Base-by-base conservation (phyloP, 1,140 invertebrate genomes). In the Dendrolimus kikuchii region DNA sequence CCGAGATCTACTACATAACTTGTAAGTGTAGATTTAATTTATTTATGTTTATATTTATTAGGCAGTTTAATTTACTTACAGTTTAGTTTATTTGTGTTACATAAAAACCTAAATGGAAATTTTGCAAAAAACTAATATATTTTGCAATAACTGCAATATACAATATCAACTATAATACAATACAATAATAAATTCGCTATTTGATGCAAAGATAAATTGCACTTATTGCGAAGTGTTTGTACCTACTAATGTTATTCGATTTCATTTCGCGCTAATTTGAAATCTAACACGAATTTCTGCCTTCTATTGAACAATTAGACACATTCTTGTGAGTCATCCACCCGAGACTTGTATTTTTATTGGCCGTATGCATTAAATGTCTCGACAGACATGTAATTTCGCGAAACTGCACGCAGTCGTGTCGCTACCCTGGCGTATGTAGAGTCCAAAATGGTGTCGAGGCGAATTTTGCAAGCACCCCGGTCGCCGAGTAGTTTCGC, bases 261-360 rank as follows among this genome's bases (percentile, higher is more conserved):
- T 62, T 59, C 57, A 55, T 74, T 77, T 81, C 77, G 65, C 74
- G 71, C 66, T 69, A 74, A 74, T 64, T 74, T 69, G 69, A 73
- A 77, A 80, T 74, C 65, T 73, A 76, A 77, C 68, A 67, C 69
- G 67, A 74, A 64, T 70, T 64, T 64, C 72, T 63, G 63, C 71
- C 54, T 68, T 66, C 72, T 72, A 66, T 69, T 69, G 58, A 64
- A 74, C 70, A 81, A 80, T 81, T 78, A 84, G 73, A 75, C 63
- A 65, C 77, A 79, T 83, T 77, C 74, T 77, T 68, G 57, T 80
- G 77, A 81, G 59, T 80, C 77, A 78, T 72, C 77, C 76, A 80
- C 56, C 68, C 76, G 71, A 70, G 71, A 73, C 73, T 60, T 64
- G 64, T 69, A 74, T 70, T 75, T 76, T 77, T 77, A 79, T 82